Conservation (phyloP, 2,113 vertebrate species). For the Butorides virescens region DNA sequence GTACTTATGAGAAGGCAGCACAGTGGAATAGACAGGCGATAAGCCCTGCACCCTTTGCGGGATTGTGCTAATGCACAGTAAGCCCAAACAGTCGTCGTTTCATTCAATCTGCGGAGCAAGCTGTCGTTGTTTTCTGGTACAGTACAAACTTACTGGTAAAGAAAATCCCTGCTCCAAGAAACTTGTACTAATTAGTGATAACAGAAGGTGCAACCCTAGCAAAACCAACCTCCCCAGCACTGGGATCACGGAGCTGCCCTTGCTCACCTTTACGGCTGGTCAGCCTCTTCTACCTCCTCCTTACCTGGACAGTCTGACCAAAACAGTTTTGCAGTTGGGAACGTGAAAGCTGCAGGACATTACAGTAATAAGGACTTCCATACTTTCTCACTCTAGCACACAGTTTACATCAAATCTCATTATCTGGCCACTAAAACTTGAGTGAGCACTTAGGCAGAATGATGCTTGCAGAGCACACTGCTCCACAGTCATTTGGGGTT, state of each 20-base stretch:
- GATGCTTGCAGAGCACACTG: neutral
- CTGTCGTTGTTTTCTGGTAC: neutral
- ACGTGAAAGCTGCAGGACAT: neutral
- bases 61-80: neutral
- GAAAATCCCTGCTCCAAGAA: neutral
- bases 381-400: neutral
- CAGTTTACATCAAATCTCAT: neutral
- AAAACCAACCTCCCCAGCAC: neutral
- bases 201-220: neutral
- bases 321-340: neutral
- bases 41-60: neutral
- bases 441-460: neutral
- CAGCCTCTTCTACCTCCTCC: neutral
- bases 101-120: neutral
- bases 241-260: neutral
- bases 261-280: rapidly evolving
- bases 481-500: neutral
- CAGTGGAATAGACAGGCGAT: neutral
- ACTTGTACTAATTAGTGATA: neutral
- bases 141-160: neutral
- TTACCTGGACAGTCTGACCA: too few species aligned
- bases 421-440: neutral
- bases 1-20: neutral
- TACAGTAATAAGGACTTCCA: neutral
- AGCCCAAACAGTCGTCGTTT: neutral